Base-by-base conservation (phyloP, 1,140 invertebrate genomes). In the Drosophila sp. region DNA sequence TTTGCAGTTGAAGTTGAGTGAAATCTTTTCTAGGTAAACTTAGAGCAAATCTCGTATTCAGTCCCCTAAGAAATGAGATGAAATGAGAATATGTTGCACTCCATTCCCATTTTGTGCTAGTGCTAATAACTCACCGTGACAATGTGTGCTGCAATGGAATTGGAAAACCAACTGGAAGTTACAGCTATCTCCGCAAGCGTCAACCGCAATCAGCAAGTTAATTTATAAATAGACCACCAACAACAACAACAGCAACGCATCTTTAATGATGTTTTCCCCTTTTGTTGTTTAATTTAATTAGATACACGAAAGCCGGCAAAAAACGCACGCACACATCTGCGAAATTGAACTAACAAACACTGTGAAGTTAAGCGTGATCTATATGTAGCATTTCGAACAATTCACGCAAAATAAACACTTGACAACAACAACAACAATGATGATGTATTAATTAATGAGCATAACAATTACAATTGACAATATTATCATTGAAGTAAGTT, bases 221-320 rank as follows among this genome's bases (percentile, higher is more conserved):
- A 81, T 82, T 86, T 85, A 85, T 79, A 82, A 87, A 85, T 85
- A 85, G 68, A 71, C 30, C 44, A 64, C 50, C 38, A 61, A 66
- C 63, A 69, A 33, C 78, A 69, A 71, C 70, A 35, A 35, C 33
- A 35, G 58, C 67, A 71, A 81, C 75, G 66, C 66, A 71, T 86
- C 70, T 73, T 76, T 56, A 44, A 50, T 56, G 68, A 35, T 61
- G 73, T 67, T 79, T 72, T 47, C 44, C 10, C 64, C 33, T 50
- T 17, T 67, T 78, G 29, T 50, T 47, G 41, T 71, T 68, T 75
- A 78, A 86, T 76, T 85, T 70, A 86, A 82, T 82, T 79, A 81
- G 70, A 80, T 74, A 80, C 67, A 58, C 55, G 56, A 58, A 60
- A 60, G 64, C 81, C 75, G 75, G 75, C 67, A 67, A 17, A 56